Evolutionary conservation across 2,797 vertebrate genomes (phyloP), one percentile per base, ranked within the genome.

Genomic region (Sebastolobus altivelis): DNA sequence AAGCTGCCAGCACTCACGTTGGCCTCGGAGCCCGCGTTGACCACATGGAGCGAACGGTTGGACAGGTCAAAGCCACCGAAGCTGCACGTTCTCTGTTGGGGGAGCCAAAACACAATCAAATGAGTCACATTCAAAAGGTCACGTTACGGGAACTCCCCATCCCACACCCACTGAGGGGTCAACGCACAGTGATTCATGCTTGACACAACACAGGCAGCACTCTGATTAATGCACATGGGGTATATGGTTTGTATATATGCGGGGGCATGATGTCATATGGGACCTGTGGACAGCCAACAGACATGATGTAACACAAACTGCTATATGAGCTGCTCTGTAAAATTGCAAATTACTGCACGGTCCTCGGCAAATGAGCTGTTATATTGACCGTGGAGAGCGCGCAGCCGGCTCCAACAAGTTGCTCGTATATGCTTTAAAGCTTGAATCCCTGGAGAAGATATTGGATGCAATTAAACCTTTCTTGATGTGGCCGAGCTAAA

Each of bases 1-100:
- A 33, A 62, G 35, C 33, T 70, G 20, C 40, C 29, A 63, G 72
- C 25, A 96, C 98, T 98, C 86, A 99, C 98, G 69, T 95, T 93
- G 52, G 95, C 95, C 55, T 98, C 97, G 2, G 94, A 94, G 81
- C 91, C 91, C 0, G 91, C 84, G 82, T 95, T 97, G 95, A 98
- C 96, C 88, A 97, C 95, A 82, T 98, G 97, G 86, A 99, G 95
- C 3, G 97, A 97, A 12, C 99, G 97, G 92, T 98, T 99, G 62
- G 97, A 97, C 94, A 99, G 91, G 95, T 99, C 98, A 73, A 99
- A 99, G 72, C 99, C 99, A 89, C 99, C 99, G 54, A 99, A 99
- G 91, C 99, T 99, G 93, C 98, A 99, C 6, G 98, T 99, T 94
- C 98, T 98, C 98, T 99, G 96, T 27, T 40, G 79, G 65, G 73